A percentile compares a stretch with the other conserved stretches of the same genome.
phyloP scores from a whole-genome alignment of 2,888 invertebrate genomes.

The Muschampia plurimacula region DNA sequence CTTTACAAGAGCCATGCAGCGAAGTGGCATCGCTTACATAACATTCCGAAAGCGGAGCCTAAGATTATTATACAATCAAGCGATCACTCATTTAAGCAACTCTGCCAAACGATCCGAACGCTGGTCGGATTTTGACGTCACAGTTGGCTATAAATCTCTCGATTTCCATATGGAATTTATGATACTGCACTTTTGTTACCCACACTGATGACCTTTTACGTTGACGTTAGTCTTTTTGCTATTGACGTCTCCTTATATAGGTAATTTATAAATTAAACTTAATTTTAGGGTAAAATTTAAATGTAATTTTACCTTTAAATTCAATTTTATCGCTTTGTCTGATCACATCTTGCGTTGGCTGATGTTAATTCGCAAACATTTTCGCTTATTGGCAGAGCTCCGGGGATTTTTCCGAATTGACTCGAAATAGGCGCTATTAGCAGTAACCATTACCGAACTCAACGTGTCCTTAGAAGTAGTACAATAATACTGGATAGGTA shows the following conservation, averaged over 20 bases:
- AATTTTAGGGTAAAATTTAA: too few relatives aligned
- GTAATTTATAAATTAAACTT: too few relatives aligned
- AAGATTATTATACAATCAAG: conserved; percentile 37
- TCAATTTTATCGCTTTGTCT: conserved; percentile 12
- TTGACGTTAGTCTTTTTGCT: background rate
- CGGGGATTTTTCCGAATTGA: conserved; percentile 48
- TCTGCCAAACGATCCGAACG: conserved; percentile 32
- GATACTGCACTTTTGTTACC: background rate
- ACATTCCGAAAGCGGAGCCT: conserved; percentile 23
- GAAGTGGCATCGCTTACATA: conserved; percentile 31
- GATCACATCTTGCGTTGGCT: conserved; percentile 19
- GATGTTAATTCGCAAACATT: conserved; percentile 21
- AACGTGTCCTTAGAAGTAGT: conserved; percentile 16
- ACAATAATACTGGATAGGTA: conserved; percentile 11
- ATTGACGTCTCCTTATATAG: too few relatives aligned
- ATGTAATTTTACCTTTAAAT: background rate
- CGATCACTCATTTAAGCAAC: conserved; percentile 33
- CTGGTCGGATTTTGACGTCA: conserved; percentile 26
- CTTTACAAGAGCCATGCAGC: conserved; percentile 12
- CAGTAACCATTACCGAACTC: conserved; percentile 43
- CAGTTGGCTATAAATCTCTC: conserved; percentile 21
- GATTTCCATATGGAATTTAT: conserved; percentile 18
- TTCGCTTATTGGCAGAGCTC: conserved; percentile 29
- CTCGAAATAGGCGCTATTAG: conserved; percentile 50
- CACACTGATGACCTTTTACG: background rate